Evolutionary conservation across 2,113 vertebrate genomes (phyloP).

Genomic region (Caranx melampygus): DNA sequence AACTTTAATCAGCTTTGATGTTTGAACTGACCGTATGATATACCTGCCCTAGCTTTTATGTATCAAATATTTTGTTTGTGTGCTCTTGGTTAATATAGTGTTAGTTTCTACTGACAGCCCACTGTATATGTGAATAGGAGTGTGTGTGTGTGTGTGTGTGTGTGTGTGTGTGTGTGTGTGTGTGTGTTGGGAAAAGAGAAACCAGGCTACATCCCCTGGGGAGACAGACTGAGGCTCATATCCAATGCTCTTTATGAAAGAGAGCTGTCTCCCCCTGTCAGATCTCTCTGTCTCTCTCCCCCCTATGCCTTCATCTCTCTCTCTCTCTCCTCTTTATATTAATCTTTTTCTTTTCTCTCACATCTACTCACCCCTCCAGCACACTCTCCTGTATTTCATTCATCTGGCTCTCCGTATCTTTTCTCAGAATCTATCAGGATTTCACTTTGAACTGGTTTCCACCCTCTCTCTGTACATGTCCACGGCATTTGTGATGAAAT

Average conservation of each 20-base stretch:
- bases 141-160: slow-evolving; percentile 21
- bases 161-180: slow-evolving; percentile 26
- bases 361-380: slow-evolving; percentile 59
- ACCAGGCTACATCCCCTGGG: slow-evolving; percentile 71
- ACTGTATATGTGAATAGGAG: slow-evolving; percentile 17
- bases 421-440: slow-evolving; percentile 62
- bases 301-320: slow-evolving; percentile 55
- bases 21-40: slow-evolving; percentile 3
- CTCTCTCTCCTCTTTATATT: slow-evolving; percentile 60
- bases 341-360: slow-evolving; percentile 55
- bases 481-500: slow-evolving; percentile 47
- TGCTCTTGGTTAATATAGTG: slow-evolving; percentile 30
- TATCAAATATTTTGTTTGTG: slow-evolving; percentile 25
- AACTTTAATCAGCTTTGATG: background rate
- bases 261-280: slow-evolving; percentile 67
- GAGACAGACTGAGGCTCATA: slow-evolving; percentile 75
- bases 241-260: slow-evolving; percentile 80
- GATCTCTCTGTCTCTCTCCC: slow-evolving; percentile 60
- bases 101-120: slow-evolving; percentile 28
- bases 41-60: background rate
- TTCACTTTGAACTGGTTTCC: slow-evolving; percentile 71
- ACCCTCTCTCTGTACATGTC: slow-evolving; percentile 23
- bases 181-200: slow-evolving; percentile 57
- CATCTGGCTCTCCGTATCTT: slow-evolving; percentile 58
- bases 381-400: slow-evolving; percentile 57